These are phyloP conservation scores for Trinectes maculatus DNA, from an alignment of 2,113 vertebrate genomes.

Conservation along the genomic window DNA sequence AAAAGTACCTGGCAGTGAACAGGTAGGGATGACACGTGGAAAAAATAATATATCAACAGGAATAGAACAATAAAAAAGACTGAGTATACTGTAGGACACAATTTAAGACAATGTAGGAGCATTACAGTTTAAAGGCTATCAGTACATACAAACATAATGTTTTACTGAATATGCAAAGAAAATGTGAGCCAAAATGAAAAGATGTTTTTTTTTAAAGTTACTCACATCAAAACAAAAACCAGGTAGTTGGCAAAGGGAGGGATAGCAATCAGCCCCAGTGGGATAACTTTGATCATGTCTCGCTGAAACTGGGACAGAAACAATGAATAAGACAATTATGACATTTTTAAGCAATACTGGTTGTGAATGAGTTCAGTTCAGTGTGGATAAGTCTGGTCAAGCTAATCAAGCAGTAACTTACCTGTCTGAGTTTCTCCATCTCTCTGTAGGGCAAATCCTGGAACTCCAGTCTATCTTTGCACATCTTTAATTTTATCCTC, in stretches of 20 bases:
- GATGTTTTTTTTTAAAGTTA: slow-evolving; percentile 38
- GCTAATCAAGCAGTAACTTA: no score
- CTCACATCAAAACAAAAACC: slow-evolving; percentile 94
- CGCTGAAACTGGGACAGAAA: slow-evolving; percentile 85
- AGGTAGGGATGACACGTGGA: slow-evolving; percentile 4
- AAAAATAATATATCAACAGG: background rate
- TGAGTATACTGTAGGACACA: background rate
- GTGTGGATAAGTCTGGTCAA: no score
- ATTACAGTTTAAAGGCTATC: background rate
- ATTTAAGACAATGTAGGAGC: no score
- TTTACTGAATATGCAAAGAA: no score
- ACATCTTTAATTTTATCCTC: slow-evolving; percentile 83
- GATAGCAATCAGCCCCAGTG: slow-evolving; percentile 87
- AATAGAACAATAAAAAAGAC: background rate
- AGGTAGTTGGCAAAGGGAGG: slow-evolving; percentile 97
- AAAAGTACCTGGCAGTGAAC: slow-evolving; percentile 86
- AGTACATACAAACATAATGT: no score
- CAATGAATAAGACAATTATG: no score
- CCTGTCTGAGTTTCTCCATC: slow-evolving; percentile 93
- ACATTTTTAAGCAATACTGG: no score
- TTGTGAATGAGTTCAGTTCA: no score
- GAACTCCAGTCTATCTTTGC: slow-evolving; percentile 60
- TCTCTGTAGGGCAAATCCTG: slow-evolving; percentile 90
- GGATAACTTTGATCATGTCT: slow-evolving; percentile 88
- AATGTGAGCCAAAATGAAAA: background rate